Evolutionary conservation across 2,888 invertebrate species (phyloP).

Genomic region (Aradus depressus): DNA sequence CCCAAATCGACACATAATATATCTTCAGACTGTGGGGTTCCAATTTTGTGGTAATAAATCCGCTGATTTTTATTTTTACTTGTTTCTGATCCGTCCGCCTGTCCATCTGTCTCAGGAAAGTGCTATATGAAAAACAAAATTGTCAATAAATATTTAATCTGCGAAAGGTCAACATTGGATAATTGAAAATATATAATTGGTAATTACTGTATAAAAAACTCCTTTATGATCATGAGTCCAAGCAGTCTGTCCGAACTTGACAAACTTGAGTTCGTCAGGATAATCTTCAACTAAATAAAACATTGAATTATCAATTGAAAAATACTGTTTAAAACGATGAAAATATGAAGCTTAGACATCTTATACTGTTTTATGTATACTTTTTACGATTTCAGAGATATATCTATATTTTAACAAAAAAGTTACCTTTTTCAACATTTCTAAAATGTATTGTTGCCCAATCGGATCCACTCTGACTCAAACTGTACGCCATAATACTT

Average conservation of each 20-base stretch:
- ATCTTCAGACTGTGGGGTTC: constrained; percentile 77
- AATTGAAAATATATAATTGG: background rate
- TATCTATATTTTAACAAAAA: too few relatives aligned
- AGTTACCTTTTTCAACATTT: constrained; percentile 55
- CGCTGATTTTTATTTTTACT: constrained; percentile 81
- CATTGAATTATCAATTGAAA: too few relatives aligned
- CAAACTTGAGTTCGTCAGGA: constrained; percentile 77
- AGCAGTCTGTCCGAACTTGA: constrained; percentile 81
- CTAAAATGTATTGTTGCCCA: constrained; percentile 86
- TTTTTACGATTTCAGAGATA: too few relatives aligned
- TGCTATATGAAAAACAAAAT: constrained; percentile 41
- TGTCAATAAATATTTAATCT: background rate
- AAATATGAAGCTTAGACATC: too few relatives aligned
- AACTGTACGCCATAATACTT: constrained; percentile 74
- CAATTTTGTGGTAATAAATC: constrained; percentile 80
- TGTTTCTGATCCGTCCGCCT: constrained; percentile 87
- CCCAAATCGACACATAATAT: constrained; percentile 80
- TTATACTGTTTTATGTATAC: too few relatives aligned
- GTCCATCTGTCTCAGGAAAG: constrained; percentile 69
- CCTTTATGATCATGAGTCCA: constrained; percentile 95
- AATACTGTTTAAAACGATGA: too few relatives aligned
- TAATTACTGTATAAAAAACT: constrained; percentile 75
- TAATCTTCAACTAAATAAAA: constrained; percentile 59
- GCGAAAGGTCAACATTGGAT: background rate
- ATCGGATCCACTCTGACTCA: constrained; percentile 89